Evolutionary conservation across 2,113 vertebrate genomes (phyloP).

Genomic region (Calypte anna): DNA sequence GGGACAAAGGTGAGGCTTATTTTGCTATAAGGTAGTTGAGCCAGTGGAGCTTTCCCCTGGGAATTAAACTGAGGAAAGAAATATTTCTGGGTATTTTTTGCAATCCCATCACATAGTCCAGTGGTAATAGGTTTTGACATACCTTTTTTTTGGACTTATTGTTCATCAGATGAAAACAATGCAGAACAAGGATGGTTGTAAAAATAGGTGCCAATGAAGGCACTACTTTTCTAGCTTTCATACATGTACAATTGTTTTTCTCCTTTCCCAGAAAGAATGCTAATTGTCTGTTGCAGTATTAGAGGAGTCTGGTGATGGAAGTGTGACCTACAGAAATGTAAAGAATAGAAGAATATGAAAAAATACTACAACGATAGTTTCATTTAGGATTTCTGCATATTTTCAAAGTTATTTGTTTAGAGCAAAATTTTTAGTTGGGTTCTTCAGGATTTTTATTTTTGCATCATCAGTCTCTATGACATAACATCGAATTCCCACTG

Average conservation of each 20-base stretch:
- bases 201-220: background rate
- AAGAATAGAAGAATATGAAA: background rate
- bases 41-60: background rate
- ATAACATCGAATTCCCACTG: background rate
- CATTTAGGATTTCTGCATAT: background rate
- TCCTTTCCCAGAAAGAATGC: background rate
- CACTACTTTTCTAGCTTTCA: background rate
- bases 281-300: background rate
- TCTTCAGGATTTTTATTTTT: background rate
- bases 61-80: background rate
- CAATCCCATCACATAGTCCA: background rate
- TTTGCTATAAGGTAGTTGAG: background rate
- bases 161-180: background rate
- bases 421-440: background rate
- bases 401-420: background rate
- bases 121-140: background rate
- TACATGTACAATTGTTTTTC: background rate
- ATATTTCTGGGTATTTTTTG: background rate
- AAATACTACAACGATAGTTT: background rate
- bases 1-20: slow-evolving; percentile 82
- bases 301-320: background rate
- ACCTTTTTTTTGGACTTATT: background rate
- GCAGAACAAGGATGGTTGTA: background rate
- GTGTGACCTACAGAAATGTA: background rate
- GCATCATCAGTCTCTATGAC: background rate